Evolutionary conservation across 2,888 invertebrate genomes (phyloP).

Genomic region (Mylabris sibirica): DNA sequence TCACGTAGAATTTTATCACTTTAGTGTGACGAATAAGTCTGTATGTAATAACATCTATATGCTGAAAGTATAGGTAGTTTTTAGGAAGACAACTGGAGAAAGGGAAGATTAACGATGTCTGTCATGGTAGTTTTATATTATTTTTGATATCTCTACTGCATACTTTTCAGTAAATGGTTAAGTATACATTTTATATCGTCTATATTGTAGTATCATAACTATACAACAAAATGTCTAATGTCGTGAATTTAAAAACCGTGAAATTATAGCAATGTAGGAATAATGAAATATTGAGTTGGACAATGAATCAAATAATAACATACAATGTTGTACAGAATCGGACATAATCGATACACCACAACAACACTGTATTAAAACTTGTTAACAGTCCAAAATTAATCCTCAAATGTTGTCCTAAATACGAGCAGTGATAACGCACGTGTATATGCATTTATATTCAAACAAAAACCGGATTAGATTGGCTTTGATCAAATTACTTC

Average conservation of each 20-base stretch:
- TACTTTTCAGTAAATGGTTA: neutral
- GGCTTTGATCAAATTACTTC: neutral
- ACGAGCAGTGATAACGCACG: neutral
- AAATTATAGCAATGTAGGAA: too few relatives aligned
- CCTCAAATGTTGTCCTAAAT: neutral
- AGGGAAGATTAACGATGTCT: neutral
- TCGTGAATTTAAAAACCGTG: neutral
- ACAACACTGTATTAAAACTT: neutral
- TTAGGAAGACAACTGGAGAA: neutral
- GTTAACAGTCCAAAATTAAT: neutral
- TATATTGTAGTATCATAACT: neutral
- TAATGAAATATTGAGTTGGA: too few relatives aligned
- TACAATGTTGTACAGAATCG: neutral
- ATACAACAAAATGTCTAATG: neutral
- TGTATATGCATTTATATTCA: neutral
- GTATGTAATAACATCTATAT: neutral
- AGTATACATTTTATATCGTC: neutral
- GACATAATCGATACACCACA: neutral
- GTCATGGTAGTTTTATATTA: neutral
- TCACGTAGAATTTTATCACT: neutral
- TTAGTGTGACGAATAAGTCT: neutral
- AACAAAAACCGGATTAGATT: neutral
- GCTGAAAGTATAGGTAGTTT: neutral
- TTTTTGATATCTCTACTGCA: constrained; percentile 1
- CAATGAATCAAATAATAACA: too few relatives aligned